Base-by-base conservation (phyloP, 2,888 invertebrate genomes). In the Lepidochrysops patricia region DNA sequence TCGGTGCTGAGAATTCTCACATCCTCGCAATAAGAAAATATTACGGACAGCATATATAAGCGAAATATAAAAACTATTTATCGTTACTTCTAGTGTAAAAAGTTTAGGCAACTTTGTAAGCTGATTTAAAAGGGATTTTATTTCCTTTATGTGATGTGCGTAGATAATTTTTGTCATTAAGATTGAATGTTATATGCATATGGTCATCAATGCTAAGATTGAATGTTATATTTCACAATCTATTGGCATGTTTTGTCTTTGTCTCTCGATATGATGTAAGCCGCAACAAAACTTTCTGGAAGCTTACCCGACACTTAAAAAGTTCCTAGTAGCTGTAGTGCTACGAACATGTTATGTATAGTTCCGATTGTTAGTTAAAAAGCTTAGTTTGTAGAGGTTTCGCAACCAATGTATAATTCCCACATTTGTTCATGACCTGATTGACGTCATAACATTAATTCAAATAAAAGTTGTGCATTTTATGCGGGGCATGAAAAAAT, bases 391-490 rank as follows among this genome's bases (percentile, higher is more conserved):
- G 13, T n/a, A 37, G 15, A 37, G n/a, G n/a, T n/a, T n/a, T n/a
- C n/a, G n/a, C n/a, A 43, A 23, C 3, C 7, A 23, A 43, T 43
- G 43, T 9, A 43, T 43, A 23, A 43, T 43, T 43, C 23, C 9
- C 35, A 57, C 60, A 29, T 19, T 49, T 49, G 49, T 37, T 59
- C 49, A 61, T 15, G 34, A 37, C 57, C 61, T 60, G 68, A 75
- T 76, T 84, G 82, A 85, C 85, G 86, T 85, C 85, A 86, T 78
- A 75, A 71, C 69, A 75, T 74, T 78, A 77, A 72, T 59, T 61
- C 61, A 61, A 80, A 85, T 80, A 75, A 84, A 75, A 85, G 87
- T 83, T 86, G 80, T 77, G 74, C 81, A 77, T 82, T 80, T 75
- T 76, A 76, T 78, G 73, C 72, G 67, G 74, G 67, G 71, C 68